Percentiles rank a stretch among this genome's conserved stretches.
Conservation (phyloP, 2,797 vertebrate genomes). For the Rachycentron canadum region DNA sequence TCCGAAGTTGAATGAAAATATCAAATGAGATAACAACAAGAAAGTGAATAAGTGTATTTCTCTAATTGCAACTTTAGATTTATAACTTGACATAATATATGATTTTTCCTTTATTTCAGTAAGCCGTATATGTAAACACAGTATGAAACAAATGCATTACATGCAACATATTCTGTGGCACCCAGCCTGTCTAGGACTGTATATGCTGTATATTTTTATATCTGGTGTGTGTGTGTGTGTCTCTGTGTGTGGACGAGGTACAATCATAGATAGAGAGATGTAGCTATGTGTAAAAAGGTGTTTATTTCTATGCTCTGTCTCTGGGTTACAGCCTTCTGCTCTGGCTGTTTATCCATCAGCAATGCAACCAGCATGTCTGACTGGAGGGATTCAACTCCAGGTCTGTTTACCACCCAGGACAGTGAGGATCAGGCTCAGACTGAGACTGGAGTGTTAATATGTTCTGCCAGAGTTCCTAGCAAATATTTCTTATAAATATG, state of each 20-base stretch:
- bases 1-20: no score
- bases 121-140: no score
- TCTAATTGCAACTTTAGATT: no score
- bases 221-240: conserved; percentile 1
- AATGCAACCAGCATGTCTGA: conserved; percentile 34
- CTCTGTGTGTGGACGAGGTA: not conserved
- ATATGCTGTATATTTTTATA: conserved; percentile 10
- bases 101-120: no score
- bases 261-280: conserved; percentile 36
- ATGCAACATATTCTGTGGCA: not conserved
- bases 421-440: not conserved
- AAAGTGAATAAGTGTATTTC: no score
- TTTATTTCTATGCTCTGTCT: conserved; percentile 36
- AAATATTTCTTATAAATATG: conserved; percentile 11
- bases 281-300: conserved; percentile 34
- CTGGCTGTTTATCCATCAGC: conserved; percentile 47
- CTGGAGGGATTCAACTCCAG: conserved; percentile 28
- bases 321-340: conserved; percentile 14
- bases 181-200: not conserved
- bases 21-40: no score
- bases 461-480: conserved; percentile 9
- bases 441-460: conserved; percentile 13
- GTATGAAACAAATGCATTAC: no score
- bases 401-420: conserved; percentile 28
- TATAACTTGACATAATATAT: no score